Percentiles rank a stretch among this genome's conserved stretches.
Conservation (phyloP, 2,888 invertebrate genomes). For the Amphipyra berbera region DNA sequence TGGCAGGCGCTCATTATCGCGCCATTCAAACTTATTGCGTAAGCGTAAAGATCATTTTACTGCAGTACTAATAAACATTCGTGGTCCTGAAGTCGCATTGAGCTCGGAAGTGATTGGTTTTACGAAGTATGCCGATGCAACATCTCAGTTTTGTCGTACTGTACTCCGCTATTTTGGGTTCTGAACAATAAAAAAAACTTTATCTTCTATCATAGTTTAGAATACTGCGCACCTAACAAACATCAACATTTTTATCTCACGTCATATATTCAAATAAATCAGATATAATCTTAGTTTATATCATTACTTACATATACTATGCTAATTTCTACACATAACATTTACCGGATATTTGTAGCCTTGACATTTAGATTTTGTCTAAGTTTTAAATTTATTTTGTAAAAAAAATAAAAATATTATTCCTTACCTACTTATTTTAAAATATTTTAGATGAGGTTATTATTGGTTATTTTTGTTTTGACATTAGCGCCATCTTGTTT, state of each 20-base stretch:
- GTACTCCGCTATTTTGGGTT: too few relatives aligned
- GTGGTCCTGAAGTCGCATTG: too few relatives aligned
- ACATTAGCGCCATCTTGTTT: slow-evolving; percentile 10
- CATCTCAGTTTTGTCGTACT: too few relatives aligned
- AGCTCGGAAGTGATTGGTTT: too few relatives aligned
- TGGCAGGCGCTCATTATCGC: too few relatives aligned
- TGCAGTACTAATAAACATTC: too few relatives aligned
- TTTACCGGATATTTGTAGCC: slow-evolving; percentile 31
- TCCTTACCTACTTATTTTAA: slow-evolving; percentile 11
- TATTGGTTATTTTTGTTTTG: slow-evolving; percentile 4
- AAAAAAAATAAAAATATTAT: too few relatives aligned
- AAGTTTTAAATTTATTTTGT: slow-evolving; percentile 1
- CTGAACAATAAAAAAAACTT: too few relatives aligned
- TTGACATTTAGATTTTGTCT: slow-evolving; percentile 41
- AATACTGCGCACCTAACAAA: background rate
- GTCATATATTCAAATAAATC: background rate
- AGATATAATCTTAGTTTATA: slow-evolving; percentile 23
- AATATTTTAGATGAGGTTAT: background rate
- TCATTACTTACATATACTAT: slow-evolving; percentile 19
- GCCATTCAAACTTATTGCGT: too few relatives aligned
- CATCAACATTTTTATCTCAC: slow-evolving; percentile 13
- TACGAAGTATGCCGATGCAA: too few relatives aligned
- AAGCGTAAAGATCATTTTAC: too few relatives aligned
- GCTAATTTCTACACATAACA: slow-evolving; percentile 24
- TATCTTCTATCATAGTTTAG: too few relatives aligned